Conservation (phyloP, 2,113 vertebrate genomes). For the Bubo blakistoni region DNA sequence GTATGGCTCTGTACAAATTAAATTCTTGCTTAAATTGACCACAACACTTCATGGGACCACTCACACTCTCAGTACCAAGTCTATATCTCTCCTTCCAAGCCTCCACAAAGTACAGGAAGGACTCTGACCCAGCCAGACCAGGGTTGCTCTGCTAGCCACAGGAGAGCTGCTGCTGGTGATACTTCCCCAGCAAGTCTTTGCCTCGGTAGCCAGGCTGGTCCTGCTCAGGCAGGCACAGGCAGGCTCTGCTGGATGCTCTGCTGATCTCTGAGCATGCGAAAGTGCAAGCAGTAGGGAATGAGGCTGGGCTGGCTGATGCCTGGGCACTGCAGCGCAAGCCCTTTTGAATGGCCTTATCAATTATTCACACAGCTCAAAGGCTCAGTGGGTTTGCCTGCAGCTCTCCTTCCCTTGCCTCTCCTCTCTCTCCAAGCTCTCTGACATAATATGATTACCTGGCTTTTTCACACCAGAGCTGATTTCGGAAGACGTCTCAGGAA, state of each 20-base stretch:
- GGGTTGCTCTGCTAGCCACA: neutral
- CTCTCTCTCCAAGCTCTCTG: neutral
- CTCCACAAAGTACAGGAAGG: neutral
- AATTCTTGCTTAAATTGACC: neutral
- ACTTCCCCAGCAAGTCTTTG: neutral
- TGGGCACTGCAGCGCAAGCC: neutral
- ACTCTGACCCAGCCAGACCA: neutral
- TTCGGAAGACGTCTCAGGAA: neutral
- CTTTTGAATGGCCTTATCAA: neutral
- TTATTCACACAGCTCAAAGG: neutral
- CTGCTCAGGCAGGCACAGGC: neutral
- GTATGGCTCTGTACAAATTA: neutral
- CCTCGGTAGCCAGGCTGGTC: neutral
- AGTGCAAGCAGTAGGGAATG: neutral
- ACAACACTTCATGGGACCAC: too few species aligned
- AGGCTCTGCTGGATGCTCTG: neutral
- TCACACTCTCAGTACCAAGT: neutral
- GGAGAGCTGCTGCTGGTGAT: neutral
- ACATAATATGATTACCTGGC: neutral
- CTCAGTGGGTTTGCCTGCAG: neutral
- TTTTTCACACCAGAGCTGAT: neutral
- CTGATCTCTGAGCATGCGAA: neutral
- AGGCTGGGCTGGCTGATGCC: neutral
- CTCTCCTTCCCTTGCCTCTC: neutral
- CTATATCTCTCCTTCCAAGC: neutral